Base-by-base conservation (phyloP, 92 coral and sea anemone species). In the Nematostella vectensis region DNA sequence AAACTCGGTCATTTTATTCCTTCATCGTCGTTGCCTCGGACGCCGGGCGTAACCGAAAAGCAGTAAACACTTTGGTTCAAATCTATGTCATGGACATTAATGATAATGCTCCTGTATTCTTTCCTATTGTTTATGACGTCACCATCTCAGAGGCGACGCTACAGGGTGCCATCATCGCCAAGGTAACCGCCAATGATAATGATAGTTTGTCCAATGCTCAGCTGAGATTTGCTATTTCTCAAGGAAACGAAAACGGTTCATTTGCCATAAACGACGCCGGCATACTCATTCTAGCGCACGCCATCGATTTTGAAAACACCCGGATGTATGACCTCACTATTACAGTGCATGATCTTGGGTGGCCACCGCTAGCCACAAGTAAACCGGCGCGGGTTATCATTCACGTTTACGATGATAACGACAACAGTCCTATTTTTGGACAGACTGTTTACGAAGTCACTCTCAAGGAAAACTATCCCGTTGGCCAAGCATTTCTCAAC, bases 21-120 rank as follows among this genome's bases (percentile, higher is more conserved):
- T 45, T 45, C 23, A 17, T 11, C 4, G 51, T 45, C 21, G 4
- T 6, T 4, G 51, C 51, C 18, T 6, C 21, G 4, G 51, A 45
- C 18, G 12, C 11, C 4, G 51, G 51, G 11, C 21, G 4, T 9
- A 11, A 45, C 4, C 51, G 17, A 8, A 45, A 45, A 19, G 18
- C 21, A 45, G 51, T 22, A 8, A 45, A 22, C 26, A 25, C 53
- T 27, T 21, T 25, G 27, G 54, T 38, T 4, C 1, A 36, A 27
- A 65, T 65, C 28, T 26, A 27, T 11, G 62, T 65, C 0, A 58
- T 54, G 24, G 71, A 65, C 25, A 11, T 38, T 28, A 65, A 65
- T 42, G 71, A 65, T 17, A 58, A 65, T 39, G 29, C 43, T 25
- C 71, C 71, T 16, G 49, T 2, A 42, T 65, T 65, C 22, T 26